Conservation (phyloP, 1,140 invertebrate species). For the Babylonia areolata region DNA sequence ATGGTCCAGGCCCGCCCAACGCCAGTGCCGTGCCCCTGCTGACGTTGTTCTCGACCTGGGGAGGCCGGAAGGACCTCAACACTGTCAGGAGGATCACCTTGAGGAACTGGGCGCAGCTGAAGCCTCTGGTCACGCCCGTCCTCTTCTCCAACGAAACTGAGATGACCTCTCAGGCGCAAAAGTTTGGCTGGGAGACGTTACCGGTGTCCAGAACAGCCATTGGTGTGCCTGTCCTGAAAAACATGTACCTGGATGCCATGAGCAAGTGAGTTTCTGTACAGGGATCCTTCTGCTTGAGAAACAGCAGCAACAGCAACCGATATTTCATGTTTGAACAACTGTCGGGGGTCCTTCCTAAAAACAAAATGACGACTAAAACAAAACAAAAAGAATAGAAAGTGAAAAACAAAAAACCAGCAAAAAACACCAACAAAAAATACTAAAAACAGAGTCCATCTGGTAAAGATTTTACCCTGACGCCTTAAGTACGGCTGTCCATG, state of each 20-base stretch:
- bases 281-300: background rate
- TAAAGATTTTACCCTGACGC: too few relatives aligned
- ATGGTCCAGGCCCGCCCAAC: background rate
- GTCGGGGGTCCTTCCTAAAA: background rate
- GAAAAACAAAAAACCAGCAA: background rate
- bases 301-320: background rate
- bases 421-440: too few relatives aligned
- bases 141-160: slow-evolving; percentile 51
- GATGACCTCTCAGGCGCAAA: slow-evolving; percentile 29
- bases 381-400: background rate
- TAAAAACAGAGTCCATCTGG: too few relatives aligned
- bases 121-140: slow-evolving; percentile 47
- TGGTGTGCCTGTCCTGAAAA: slow-evolving; percentile 53
- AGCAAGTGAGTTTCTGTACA: background rate
- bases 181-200: slow-evolving; percentile 47
- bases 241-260: slow-evolving; percentile 54
- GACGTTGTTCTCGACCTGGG: slow-evolving; percentile 60
- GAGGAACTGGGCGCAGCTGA: slow-evolving; percentile 56
- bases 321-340: background rate
- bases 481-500: too few relatives aligned
- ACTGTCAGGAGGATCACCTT: slow-evolving; percentile 55
- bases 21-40: slow-evolving; percentile 39
- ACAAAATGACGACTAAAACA: background rate
- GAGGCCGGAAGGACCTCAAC: slow-evolving; percentile 28
- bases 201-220: slow-evolving; percentile 47